Percentiles rank a stretch among this genome's conserved stretches.
Conservation (phyloP, 2,888 invertebrate genomes). For the Odontocolon sp. region DNA sequence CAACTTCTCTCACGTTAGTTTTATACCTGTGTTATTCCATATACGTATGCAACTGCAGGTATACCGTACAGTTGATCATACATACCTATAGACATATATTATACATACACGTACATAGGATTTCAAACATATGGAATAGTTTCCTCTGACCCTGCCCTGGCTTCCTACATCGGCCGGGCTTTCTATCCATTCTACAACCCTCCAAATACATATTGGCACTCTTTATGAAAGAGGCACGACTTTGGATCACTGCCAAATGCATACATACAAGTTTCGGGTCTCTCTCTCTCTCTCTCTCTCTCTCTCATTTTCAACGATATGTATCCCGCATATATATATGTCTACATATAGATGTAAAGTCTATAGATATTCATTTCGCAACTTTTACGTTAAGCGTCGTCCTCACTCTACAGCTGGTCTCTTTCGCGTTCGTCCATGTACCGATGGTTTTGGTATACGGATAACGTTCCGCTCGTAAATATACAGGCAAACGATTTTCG, state of each 20-base stretch:
- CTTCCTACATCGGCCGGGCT: slow-evolving; percentile 46
- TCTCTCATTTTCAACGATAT: slow-evolving; percentile 16
- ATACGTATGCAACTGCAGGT: no score
- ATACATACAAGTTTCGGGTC: slow-evolving; percentile 35
- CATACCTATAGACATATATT: neutral
- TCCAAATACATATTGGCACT: slow-evolving; percentile 60
- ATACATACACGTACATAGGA: slow-evolving; percentile 15
- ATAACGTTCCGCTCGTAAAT: neutral
- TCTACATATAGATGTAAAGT: neutral
- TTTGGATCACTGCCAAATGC: slow-evolving; percentile 54
- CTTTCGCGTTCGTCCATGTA: neutral
- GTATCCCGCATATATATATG: neutral
- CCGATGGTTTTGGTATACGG: neutral
- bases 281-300: slow-evolving; percentile 23
- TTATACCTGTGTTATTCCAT: neutral
- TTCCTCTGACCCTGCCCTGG: slow-evolving; percentile 31
- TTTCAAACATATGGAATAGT: slow-evolving; percentile 55
- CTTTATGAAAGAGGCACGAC: slow-evolving; percentile 40
- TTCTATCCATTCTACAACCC: slow-evolving; percentile 45
- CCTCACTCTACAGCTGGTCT: neutral
- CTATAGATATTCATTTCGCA: slow-evolving; percentile 2
- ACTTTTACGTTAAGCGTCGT: slow-evolving; percentile 1
- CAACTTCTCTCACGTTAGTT: slow-evolving; percentile 19
- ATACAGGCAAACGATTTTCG: neutral
- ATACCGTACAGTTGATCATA: no score